A percentile compares a stretch with the other conserved stretches of the same genome.
Evolutionary conservation across 2,113 vertebrate species (phyloP).

Genomic region (Pelecanus crispus): DNA sequence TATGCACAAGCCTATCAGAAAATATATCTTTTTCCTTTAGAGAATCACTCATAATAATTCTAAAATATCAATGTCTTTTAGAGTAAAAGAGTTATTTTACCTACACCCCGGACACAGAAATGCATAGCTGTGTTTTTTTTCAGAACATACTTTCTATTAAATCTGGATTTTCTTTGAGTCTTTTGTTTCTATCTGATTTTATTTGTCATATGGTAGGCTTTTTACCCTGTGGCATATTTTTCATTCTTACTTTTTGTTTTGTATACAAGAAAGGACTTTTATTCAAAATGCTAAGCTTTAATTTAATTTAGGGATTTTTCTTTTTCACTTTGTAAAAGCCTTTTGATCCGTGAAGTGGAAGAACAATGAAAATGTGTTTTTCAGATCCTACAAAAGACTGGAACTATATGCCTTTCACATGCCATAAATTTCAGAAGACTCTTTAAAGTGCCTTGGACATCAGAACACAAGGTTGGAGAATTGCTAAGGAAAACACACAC

Average conservation of each 20-base stretch:
- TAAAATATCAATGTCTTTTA: neutral
- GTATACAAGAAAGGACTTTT: slow-evolving; percentile 61
- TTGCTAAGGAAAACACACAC: neutral
- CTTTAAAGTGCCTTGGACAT: slow-evolving; percentile 1
- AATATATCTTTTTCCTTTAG: neutral
- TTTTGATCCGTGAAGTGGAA: slow-evolving; percentile 75
- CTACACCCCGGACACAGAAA: neutral
- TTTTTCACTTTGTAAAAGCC: slow-evolving; percentile 68
- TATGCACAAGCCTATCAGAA: neutral
- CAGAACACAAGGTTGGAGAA: neutral
- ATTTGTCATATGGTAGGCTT: slow-evolving; percentile 54
- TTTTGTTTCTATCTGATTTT: slow-evolving; percentile 58
- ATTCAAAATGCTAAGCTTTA: slow-evolving; percentile 72
- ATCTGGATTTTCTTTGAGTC: slow-evolving; percentile 35
- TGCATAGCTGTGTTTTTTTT: neutral
- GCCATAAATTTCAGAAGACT: slow-evolving; percentile 44
- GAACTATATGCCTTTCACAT: slow-evolving; percentile 65
- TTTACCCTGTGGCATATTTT: slow-evolving; percentile 69
- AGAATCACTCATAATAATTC: neutral
- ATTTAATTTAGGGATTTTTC: slow-evolving; percentile 51
- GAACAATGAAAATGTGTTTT: slow-evolving; percentile 73
- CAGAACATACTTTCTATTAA: neutral
- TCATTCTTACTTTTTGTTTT: slow-evolving; percentile 61
- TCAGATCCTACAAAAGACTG: slow-evolving; percentile 60
- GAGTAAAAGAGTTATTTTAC: neutral